These are phyloP conservation scores for Tauraco erythrolophus DNA, from an alignment of 2,113 vertebrate species.

Conservation along the genomic window DNA sequence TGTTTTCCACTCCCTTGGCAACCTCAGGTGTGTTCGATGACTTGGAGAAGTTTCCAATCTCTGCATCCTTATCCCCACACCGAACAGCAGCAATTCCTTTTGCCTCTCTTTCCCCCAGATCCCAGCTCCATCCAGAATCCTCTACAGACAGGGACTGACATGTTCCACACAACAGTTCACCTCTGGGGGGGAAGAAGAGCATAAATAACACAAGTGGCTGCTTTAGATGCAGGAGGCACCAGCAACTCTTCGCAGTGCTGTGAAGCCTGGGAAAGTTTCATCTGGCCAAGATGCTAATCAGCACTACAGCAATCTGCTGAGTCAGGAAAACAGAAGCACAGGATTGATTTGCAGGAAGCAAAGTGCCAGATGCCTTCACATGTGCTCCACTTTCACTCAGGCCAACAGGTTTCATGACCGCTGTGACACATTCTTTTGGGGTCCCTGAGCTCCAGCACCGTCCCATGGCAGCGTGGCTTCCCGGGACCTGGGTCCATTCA, in stretches of 20 bases:
- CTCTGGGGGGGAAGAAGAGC: neutral
- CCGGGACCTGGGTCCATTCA: neutral
- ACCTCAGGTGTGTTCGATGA: rapidly evolving
- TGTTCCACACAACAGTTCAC: neutral
- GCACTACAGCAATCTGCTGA: neutral
- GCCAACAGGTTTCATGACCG: neutral
- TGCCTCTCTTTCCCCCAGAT: neutral
- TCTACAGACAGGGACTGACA: neutral
- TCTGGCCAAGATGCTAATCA: neutral
- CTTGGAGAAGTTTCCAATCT: neutral
- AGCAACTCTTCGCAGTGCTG: neutral
- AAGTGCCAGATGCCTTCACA: neutral
- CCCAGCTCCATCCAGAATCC: neutral
- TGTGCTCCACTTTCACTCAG: neutral
- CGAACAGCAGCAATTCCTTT: rapidly evolving
- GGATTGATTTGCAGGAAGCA: neutral
- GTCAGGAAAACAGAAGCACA: neutral
- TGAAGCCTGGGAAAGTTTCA: neutral
- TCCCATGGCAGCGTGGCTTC: neutral
- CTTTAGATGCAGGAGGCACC: neutral
- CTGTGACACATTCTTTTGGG: neutral
- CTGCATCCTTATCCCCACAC: neutral
- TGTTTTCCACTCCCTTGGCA: neutral
- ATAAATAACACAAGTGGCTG: neutral
- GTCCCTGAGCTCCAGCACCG: neutral